Percentiles rank a stretch among this genome's conserved stretches.
phyloP scores from a whole-genome alignment of 2,888 invertebrate genomes.

The Cantharis nigra region DNA sequence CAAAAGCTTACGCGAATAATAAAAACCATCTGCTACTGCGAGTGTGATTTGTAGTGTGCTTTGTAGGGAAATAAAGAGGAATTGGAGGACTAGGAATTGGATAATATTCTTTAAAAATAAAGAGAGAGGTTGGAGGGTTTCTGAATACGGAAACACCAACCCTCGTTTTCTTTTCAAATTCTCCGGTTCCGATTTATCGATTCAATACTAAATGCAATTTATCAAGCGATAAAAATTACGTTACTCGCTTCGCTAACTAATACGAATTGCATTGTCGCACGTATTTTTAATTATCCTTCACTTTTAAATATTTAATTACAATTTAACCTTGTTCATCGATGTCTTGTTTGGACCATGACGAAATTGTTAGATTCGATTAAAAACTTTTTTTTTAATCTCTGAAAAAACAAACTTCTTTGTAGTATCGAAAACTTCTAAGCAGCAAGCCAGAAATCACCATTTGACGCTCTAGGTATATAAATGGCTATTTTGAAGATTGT shows the following conservation, averaged over 20 bases:
- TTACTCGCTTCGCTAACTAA: slow-evolving; percentile 45
- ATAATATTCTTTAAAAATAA: slow-evolving; percentile 1
- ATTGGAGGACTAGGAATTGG: background rate
- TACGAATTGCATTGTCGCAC: slow-evolving; percentile 42
- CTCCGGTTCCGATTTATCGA: slow-evolving; percentile 28
- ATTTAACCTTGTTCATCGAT: background rate
- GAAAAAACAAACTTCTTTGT: too few species aligned
- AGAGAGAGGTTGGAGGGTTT: background rate
- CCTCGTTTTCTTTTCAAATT: slow-evolving; percentile 14
- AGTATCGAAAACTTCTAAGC: too few species aligned
- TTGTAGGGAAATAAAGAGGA: slow-evolving; percentile 1
- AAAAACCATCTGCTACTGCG: background rate
- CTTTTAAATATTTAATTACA: background rate
- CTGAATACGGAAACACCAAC: slow-evolving; percentile 8
- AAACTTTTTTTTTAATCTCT: too few species aligned
- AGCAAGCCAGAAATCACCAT: too few species aligned
- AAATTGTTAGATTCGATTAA: background rate
- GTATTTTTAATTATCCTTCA: slow-evolving; percentile 2
- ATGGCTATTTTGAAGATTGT: too few species aligned
- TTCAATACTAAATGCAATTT: slow-evolving; percentile 44
- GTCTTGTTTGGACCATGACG: background rate
- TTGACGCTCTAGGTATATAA: too few species aligned
- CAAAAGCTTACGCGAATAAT: background rate
- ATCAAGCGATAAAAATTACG: slow-evolving; percentile 47
- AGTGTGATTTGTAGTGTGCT: background rate